Evolutionary conservation across 2,888 invertebrate species (phyloP), one percentile per base, ranked within the genome.

Genomic region (Tetragnatha montana): DNA sequence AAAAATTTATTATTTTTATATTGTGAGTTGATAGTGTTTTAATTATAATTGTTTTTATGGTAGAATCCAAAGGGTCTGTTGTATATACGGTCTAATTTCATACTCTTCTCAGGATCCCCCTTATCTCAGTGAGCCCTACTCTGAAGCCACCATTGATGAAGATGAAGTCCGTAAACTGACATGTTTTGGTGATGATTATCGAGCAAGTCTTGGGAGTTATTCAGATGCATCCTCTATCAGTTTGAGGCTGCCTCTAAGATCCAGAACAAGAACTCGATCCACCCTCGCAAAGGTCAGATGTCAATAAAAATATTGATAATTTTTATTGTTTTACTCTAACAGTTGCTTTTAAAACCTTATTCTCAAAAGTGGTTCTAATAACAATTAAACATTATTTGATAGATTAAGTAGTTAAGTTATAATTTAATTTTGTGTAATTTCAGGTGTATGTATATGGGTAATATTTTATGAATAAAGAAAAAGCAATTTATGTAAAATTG

Each of bases 151-250:
- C 4, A 96, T 96, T 8, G 97, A 98, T 93, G 96, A 97, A 1
- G 97, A 97, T 94, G 96, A 96, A 60, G 97, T 97, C 70, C 95
- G 97, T 89, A 95, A 96, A 91, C 94, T 97, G 21, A 94, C 97
- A 91, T 97, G 97, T 93, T 97, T 97, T 93, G 97, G 97, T 60
- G 97, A 98, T 93, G 97, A 98, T 94, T 98, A 98, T 94, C 95
- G 97, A 93, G 96, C 96, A 92, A 97, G 96, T 94, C 95, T 98
- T 81, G 97, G 97, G 94, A 97, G 97, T 91, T 97, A 97, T 93
- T 97, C 97, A 0, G 97, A 97, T 94, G 96, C 96, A 93, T 97
- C 97, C 94, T 96, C 96, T 91, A 96, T 87, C 14, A 91, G 90
- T 68, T 70, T 85, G 7, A 81, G 71, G 68, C 22, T 74, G 6